Conservation (phyloP, 2,113 vertebrate genomes). For the Microtus montanus region DNA sequence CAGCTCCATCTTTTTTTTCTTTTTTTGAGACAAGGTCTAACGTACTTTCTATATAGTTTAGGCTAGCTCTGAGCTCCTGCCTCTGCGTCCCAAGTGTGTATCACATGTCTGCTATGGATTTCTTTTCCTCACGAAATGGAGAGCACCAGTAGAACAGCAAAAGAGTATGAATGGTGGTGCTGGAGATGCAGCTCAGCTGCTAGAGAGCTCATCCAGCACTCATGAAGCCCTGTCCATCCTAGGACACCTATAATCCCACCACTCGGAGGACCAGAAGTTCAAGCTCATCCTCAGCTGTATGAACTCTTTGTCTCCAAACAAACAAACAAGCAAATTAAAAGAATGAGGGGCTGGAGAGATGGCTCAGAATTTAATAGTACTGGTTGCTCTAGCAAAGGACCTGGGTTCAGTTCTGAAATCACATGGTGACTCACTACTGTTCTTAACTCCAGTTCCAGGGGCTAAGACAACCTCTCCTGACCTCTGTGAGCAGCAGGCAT, state of each 20-base stretch:
- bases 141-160: conserved; percentile 21
- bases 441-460: neutral
- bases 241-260: neutral
- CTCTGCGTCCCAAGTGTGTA: neutral
- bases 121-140: conserved; percentile 1
- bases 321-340: neutral
- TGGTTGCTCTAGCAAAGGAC: neutral
- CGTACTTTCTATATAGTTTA: neutral
- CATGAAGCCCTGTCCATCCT: neutral
- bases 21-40: neutral
- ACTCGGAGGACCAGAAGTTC: neutral
- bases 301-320: neutral
- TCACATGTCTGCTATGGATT: neutral
- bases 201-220: neutral
- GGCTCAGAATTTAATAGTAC: neutral
- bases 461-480: neutral
- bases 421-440: neutral
- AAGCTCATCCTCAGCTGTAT: neutral
- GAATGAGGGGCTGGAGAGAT: neutral
- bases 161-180: neutral
- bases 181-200: neutral
- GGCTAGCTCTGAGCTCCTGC: neutral
- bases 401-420: neutral
- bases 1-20: neutral
- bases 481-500: neutral